Conservation (phyloP, 1,140 invertebrate genomes). For the Pristionchus pacificus region DNA sequence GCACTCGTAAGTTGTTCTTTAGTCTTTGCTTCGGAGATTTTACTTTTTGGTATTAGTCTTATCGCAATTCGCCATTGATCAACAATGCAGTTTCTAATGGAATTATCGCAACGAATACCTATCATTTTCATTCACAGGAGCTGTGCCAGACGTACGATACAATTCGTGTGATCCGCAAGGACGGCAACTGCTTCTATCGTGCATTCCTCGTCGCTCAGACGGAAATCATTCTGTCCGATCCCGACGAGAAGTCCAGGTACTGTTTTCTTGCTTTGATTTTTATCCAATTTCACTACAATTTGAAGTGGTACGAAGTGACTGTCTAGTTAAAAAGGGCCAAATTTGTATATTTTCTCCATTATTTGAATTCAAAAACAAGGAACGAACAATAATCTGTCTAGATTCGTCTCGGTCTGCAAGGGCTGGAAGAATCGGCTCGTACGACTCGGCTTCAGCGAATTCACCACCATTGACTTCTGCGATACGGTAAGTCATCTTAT, state of each 20-base stretch:
- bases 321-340: too few relatives aligned
- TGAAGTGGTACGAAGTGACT: too few relatives aligned
- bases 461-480: conserved; percentile 25
- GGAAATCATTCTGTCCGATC: conserved; percentile 16
- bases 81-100: too few relatives aligned
- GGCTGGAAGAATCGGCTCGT: conserved; percentile 20
- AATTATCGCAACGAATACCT: too few relatives aligned
- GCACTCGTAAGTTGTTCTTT: conserved; percentile 13
- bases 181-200: conserved; percentile 38
- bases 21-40: neutral
- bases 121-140: too few relatives aligned
- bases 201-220: conserved; percentile 20
- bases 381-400: too few relatives aligned
- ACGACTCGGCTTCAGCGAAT: conserved; percentile 27
- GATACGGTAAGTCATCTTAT: conserved; percentile 3
- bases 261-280: too few relatives aligned
- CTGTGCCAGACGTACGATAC: conserved; percentile 14
- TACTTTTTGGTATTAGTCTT: conserved; percentile 5
- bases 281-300: too few relatives aligned
- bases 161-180: conserved; percentile 24
- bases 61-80: too few relatives aligned
- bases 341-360: too few relatives aligned
- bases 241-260: neutral
- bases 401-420: conserved; percentile 12
- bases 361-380: too few relatives aligned